Evolutionary conservation across 2,888 invertebrate species (phyloP), one percentile per base, ranked within the genome.

Genomic region (Chelonus formosanus): DNA sequence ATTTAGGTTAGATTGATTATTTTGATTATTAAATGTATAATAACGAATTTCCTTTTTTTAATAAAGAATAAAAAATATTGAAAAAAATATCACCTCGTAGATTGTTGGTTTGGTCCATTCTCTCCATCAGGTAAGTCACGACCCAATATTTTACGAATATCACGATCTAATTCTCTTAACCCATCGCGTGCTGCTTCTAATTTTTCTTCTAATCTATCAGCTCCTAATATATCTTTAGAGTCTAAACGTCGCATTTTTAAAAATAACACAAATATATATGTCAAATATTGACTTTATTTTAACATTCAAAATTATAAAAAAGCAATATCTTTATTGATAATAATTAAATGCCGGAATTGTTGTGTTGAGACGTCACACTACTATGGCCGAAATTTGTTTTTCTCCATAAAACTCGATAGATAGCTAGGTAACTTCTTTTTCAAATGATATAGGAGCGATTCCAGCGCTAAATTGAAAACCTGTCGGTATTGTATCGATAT

Each of bases 41-140:
- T 20, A 1, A 20, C 20, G 2, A 20, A 20, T 20, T 20, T 2
- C 20, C 2, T 20, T 20, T 20, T 5, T 36, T 47, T 3, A 44
- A 45, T 8, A 32, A 35, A 32, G 10, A 20, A 20, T 52, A n/a
- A 48, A 48, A 6, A 7, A 50, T 10, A 32, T 44, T 5, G 32
- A 36, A 5, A 44, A 57, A 55, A 53, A 53, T 35, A 58, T 57
- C 63, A 78, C 79, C 80, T 78, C 63, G 72, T 70, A 5, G 73
- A 64, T 58, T 70, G 75, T 65, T 80, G 82, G 20, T 74, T 45
- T 4, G 80, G 74, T 43, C 78, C 80, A 72, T 80, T 83, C 73
- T 84, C 84, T 8, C 79, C 80, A 35, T 84, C 83, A 67, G 83
- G 82, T 54, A 83, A 76, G 75, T 84, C 84, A 63, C 83, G 79